These are phyloP conservation scores for Acromyrmex heyeri DNA, from an alignment of 1,140 invertebrate genomes.

Conservation along the genomic window DNA sequence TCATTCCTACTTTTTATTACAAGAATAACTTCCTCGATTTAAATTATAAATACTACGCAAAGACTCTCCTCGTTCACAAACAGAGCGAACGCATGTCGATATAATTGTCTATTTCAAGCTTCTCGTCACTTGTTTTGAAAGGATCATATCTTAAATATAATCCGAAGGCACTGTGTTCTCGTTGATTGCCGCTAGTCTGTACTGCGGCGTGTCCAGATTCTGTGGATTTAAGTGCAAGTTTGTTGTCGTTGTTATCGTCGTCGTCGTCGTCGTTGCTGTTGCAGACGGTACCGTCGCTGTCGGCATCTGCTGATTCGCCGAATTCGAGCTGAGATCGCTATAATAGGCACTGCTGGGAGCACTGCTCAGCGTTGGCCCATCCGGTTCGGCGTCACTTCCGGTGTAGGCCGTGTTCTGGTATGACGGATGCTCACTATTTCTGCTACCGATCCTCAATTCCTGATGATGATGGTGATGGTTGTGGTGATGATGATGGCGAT, in stretches of 20 bases:
- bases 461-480: slow-evolving; percentile 80
- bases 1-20: slow-evolving; percentile 26
- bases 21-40: slow-evolving; percentile 16
- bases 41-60: slow-evolving; percentile 17
- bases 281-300: slow-evolving; percentile 49
- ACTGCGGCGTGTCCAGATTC: slow-evolving; percentile 80
- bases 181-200: slow-evolving; percentile 89
- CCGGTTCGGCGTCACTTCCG: slow-evolving; percentile 89
- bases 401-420: slow-evolving; percentile 91
- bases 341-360: slow-evolving; percentile 91
- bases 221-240: slow-evolving; percentile 80
- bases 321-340: slow-evolving; percentile 87
- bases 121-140: not conserved
- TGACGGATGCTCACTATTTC: slow-evolving; percentile 87
- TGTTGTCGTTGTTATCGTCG: slow-evolving; percentile 46
- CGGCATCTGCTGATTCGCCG: slow-evolving; percentile 79
- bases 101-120: not conserved
- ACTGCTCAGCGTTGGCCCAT: slow-evolving; percentile 88
- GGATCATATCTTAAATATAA: slow-evolving; percentile 86
- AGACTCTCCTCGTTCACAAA: not conserved
- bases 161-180: slow-evolving; percentile 89
- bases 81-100: not conserved
- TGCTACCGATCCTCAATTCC: slow-evolving; percentile 79
- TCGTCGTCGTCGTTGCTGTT: slow-evolving; percentile 39
- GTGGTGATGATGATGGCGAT: slow-evolving; percentile 79